Evolutionary conservation across 2,888 invertebrate species (phyloP).

Genomic region (Conops quadrifasciatus): DNA sequence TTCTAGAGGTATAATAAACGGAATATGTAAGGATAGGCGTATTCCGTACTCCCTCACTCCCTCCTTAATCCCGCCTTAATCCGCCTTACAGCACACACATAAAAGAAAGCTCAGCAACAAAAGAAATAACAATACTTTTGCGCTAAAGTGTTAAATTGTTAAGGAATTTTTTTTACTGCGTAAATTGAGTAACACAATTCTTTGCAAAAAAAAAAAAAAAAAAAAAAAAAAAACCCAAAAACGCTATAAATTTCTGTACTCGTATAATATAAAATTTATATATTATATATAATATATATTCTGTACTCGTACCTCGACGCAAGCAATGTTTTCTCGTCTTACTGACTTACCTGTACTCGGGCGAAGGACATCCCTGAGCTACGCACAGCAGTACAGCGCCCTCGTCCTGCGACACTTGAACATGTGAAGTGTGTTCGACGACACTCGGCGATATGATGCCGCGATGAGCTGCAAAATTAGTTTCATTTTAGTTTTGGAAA

Average conservation of each 20-base stretch:
- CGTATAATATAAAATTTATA: too few relatives aligned
- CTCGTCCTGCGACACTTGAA: conserved; percentile 77
- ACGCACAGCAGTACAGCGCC: conserved; percentile 80
- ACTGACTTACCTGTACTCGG: conserved; percentile 75
- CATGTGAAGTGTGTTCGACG: conserved; percentile 75
- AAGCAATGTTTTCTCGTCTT: not conserved
- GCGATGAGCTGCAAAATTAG: conserved; percentile 70
- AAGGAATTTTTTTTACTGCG: too few relatives aligned
- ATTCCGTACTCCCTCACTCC: not conserved
- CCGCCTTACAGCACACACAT: too few relatives aligned
- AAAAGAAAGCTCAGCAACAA: not conserved
- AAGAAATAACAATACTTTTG: not conserved
- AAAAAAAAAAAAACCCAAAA: too few relatives aligned
- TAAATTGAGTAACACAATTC: too few relatives aligned
- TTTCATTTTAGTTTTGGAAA: not conserved
- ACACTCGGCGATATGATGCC: conserved; percentile 77
- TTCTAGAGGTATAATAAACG: not conserved
- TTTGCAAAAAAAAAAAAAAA: too few relatives aligned
- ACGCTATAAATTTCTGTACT: too few relatives aligned
- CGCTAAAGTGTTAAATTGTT: not conserved
- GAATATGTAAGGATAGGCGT: not conserved
- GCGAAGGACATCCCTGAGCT: conserved; percentile 81
- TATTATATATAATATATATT: too few relatives aligned
- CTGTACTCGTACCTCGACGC: too few relatives aligned
- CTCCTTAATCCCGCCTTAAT: too few relatives aligned